Evolutionary conservation across 2,888 invertebrate species (phyloP), one percentile per base, ranked within the genome.

Genomic region (Quadroppia sp.): DNA sequence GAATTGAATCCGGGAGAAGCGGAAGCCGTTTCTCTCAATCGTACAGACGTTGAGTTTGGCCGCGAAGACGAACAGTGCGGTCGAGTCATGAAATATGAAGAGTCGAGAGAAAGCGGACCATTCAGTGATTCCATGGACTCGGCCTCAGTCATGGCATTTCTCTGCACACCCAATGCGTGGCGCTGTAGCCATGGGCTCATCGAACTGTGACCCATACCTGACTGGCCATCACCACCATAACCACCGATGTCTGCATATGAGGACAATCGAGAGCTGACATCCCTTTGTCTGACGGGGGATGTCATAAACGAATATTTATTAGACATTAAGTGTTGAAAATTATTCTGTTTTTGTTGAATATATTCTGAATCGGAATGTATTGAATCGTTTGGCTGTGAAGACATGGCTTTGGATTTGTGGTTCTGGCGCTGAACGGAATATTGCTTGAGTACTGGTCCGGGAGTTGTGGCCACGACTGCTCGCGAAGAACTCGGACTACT

Each of bases 101-200:
- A 78, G 11, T 79, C 79, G 28, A 79, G 74, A 28, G 80, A 80
- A 4, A 88, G 72, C 1, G 30, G 61, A 32, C 25, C 64, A 45
- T 72, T 64, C 64, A 85, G 80, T 17, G 85, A 85, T 79, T 86
- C 86, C 81, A 94, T 88, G 80, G 93, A 91, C 83, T 95, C 95
- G 74, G 94, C 93, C 82, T 94, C 94, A 70, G 93, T 92, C 77
- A 93, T 85, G 7, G 75, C 73, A 30, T 75, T 75, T 20, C 75
- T 40, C 32, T 67, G 67, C 25, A 61, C 36, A 15, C 32, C 40
- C 56, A 72, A 72, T 36, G 59, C 72, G 32, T 72, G 53, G 36
- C 61, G n/a, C 36, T 59, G 61, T 17, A 61, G 50, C 59, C 59
- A 72, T 40, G 59, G 59, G 2, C 32, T 36, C 42, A 59, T 28